Conservation (phyloP, 2,888 invertebrate genomes). For the Dysmachus trigonus region DNA sequence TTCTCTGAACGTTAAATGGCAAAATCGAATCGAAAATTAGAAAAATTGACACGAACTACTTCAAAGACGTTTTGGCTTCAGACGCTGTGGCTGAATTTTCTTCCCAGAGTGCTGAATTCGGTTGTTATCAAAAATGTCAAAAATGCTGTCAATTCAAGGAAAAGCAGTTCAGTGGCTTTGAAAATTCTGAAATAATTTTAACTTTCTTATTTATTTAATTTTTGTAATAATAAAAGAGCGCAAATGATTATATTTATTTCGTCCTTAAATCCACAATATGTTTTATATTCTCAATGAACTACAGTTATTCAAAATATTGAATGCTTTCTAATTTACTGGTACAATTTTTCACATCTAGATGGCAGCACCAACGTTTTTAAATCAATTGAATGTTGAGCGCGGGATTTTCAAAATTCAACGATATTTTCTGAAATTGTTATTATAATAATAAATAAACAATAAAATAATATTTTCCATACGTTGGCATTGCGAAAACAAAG, state of each 20-base stretch:
- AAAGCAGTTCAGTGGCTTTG: neutral
- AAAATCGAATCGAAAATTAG: neutral
- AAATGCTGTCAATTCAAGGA: neutral
- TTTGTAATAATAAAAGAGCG: neutral
- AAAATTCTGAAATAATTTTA: neutral
- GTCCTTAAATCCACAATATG: no score
- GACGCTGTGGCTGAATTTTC: neutral
- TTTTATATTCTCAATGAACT: no score
- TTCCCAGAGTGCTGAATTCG: neutral
- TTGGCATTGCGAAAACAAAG: no score
- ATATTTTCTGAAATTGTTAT: neutral
- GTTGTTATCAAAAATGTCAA: neutral
- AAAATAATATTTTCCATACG: no score
- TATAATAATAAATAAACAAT: no score
- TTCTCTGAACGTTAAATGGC: neutral
- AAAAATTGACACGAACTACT: neutral
- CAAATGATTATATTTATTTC: no score
- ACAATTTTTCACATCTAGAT: neutral
- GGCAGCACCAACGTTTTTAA: neutral
- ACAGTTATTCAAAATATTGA: no score
- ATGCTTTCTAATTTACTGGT: neutral
- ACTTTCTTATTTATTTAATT: neutral
- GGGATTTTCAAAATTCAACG: neutral
- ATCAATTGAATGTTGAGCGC: neutral
- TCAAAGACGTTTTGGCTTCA: neutral